Evolutionary conservation across 2,888 invertebrate species (phyloP).

Genomic region (Cremastinae sp.): DNA sequence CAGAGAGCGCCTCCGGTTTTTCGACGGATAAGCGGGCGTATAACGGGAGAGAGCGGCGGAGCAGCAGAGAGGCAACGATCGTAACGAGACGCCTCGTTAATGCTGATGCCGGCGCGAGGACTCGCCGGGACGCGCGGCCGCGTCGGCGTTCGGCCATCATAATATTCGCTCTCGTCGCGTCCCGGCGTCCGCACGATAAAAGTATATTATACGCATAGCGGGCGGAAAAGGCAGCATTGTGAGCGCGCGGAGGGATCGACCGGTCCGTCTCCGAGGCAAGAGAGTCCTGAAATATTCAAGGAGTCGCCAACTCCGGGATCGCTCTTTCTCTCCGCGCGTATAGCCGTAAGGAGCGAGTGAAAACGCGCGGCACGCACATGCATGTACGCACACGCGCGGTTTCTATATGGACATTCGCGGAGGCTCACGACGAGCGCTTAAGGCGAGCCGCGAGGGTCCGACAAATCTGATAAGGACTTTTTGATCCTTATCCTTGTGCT

Average conservation of each 20-base stretch:
- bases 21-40: conserved; percentile 53
- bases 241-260: conserved; percentile 64
- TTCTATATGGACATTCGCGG: conserved; percentile 15
- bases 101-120: conserved; percentile 72
- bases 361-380: no score
- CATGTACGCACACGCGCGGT: conserved; percentile 6
- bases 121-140: conserved; percentile 25
- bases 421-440: conserved; percentile 57
- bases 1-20: conserved; percentile 47
- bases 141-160: conserved; percentile 37
- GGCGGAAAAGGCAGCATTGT: conserved; percentile 54
- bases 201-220: conserved; percentile 14
- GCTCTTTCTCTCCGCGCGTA: conserved; percentile 25
- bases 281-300: conserved; percentile 79
- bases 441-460: conserved; percentile 71
- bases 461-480: conserved; percentile 80
- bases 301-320: conserved; percentile 65
- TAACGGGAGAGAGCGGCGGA: conserved; percentile 14
- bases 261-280: conserved; percentile 69
- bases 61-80: conserved; percentile 64
- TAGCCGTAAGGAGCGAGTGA: conserved; percentile 29
- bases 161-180: conserved; percentile 39
- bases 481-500: conserved; percentile 72
- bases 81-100: conserved; percentile 78
- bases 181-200: conserved; percentile 13